phyloP scores from a whole-genome alignment of 2,797 vertebrate genomes.

The Babyrousa celebensis region DNA sequence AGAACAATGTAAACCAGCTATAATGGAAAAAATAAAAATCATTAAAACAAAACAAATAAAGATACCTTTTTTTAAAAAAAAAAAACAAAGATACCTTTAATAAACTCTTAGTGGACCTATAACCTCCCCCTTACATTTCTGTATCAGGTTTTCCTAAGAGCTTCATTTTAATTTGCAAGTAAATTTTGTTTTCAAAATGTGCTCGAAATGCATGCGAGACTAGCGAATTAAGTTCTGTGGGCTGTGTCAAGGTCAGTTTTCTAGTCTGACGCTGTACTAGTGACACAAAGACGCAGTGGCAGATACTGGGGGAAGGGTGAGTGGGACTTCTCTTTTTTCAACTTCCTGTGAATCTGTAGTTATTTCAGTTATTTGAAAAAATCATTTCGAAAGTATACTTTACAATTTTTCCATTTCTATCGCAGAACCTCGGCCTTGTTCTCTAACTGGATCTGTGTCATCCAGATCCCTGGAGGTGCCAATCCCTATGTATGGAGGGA shows the following conservation, averaged over 20 bases:
- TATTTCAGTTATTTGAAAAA: slow-evolving; percentile 47
- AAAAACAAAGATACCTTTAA: neutral
- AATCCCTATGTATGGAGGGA: rapidly evolving
- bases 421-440: neutral
- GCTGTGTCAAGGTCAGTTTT: neutral
- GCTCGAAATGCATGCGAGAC: neutral
- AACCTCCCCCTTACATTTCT: slow-evolving; percentile 1
- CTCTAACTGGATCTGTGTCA: neutral
- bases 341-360: slow-evolving; percentile 8
- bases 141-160: neutral
- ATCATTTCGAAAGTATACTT: neutral
- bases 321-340: neutral
- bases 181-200: neutral
- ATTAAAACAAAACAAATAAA: neutral
- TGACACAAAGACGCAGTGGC: neutral
- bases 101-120: neutral
- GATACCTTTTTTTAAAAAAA: neutral
- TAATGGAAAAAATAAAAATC: too few species aligned
- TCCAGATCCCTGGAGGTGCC: neutral
- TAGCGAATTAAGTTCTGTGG: neutral
- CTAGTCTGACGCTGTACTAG: neutral
- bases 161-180: slow-evolving; percentile 42
- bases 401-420: neutral
- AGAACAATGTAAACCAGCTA: too few species aligned
- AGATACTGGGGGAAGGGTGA: neutral